Evolutionary conservation across 2,797 vertebrate species (phyloP), one percentile per base, ranked within the genome.

Genomic region (Cyclura pinguis): DNA sequence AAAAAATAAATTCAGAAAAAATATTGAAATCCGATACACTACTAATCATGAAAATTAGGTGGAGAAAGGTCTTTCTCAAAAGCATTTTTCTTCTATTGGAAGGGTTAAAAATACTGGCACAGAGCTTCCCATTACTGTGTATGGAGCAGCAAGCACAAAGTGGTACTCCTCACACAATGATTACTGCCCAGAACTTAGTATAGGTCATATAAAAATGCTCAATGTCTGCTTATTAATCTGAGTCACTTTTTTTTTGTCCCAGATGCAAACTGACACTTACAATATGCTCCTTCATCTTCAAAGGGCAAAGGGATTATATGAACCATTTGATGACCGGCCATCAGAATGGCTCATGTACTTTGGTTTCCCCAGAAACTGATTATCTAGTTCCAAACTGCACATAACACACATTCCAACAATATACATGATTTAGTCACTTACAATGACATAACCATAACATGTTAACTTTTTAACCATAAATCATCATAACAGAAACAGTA

Each of bases 21-120:
- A 77, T 38, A 3, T 47, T 89, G 78, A 59, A 86, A 89, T 90
- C 84, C 59, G 84, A 42, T 69, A 42, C 14, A 90, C 85, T 73
- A 69, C 81, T 52, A 82, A 1, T 20, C 80, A 93, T 52, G 69
- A 84, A 85, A 74, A 47, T 85, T 77, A 94, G 88, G 81, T 90
- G 80, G 32, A 55, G 9, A 29, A 62, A 42, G 29, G 27, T 76
- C 2, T 1, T 76, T 76, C 14, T 35, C 35, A 76, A 42, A 7
- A 8, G 13, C 24, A 38, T 14, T 57, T 72, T 29, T 72, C 32
- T 82, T 57, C 32, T 22, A 18, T 27, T 74, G 14, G 6, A 27
- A 5, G 55, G 55, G 64, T 2, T 47, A 24, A 14, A 10, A 74
- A 84, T 69, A 18, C 1, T 20, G 32, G 4, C 35, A 24, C 2